phyloP scores from a whole-genome alignment of 2,888 invertebrate genomes.

The Agrochola circellaris region DNA sequence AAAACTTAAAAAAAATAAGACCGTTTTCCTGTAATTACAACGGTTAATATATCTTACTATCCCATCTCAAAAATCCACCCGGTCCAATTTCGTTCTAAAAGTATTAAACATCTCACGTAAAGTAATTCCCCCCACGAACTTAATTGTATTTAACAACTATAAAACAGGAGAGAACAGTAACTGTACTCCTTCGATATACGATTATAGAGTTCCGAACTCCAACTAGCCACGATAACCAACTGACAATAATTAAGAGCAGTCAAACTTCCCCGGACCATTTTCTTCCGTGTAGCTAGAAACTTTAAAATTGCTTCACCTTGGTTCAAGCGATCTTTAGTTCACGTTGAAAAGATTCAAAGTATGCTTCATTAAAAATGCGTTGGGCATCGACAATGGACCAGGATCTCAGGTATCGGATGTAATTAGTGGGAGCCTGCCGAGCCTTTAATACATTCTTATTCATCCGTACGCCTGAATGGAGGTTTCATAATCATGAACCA shows the following conservation, averaged over 20 bases:
- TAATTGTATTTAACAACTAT: conserved; percentile 33
- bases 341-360: conserved; percentile 83
- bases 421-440: conserved; percentile 77
- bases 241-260: conserved; percentile 82
- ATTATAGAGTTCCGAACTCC: conserved; percentile 64
- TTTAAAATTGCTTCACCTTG: conserved; percentile 83
- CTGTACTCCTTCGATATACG: conserved; percentile 54
- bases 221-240: conserved; percentile 77
- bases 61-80: too few species aligned
- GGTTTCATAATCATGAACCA: conserved; percentile 35
- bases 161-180: conserved; percentile 28
- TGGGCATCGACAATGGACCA: conserved; percentile 80
- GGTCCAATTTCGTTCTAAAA: not conserved
- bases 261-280: conserved; percentile 78
- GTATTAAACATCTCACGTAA: not conserved
- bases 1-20: too few species aligned
- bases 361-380: conserved; percentile 86
- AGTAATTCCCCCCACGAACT: not conserved
- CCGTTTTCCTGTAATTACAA: too few species aligned
- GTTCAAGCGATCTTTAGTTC: conserved; percentile 75
- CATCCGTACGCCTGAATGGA: conserved; percentile 51
- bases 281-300: conserved; percentile 78
- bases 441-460: conserved; percentile 55
- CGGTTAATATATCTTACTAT: too few species aligned
- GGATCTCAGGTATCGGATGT: conserved; percentile 81